A percentile compares a stretch with the other conserved stretches of the same genome.
These are phyloP conservation scores for Archips crataeganus DNA, from an alignment of 2,888 invertebrate genomes.

Conservation along the genomic window DNA sequence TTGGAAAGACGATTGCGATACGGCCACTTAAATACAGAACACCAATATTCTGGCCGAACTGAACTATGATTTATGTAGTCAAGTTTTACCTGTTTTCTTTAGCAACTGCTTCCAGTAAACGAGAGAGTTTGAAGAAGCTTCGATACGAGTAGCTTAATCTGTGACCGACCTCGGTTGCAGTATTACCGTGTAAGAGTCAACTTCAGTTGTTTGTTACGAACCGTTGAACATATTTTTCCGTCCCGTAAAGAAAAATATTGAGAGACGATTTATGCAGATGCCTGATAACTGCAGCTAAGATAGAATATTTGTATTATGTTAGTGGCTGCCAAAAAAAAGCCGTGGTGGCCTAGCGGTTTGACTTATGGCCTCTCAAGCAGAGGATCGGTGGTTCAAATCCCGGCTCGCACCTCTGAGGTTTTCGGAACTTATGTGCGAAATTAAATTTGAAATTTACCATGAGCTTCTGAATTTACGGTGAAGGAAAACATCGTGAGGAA, in stretches of 20 bases:
- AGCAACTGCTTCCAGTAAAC: slow-evolving; percentile 16
- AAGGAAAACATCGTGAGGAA: too few relatives aligned
- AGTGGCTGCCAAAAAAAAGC: too few relatives aligned
- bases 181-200: slow-evolving; percentile 8
- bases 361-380: too few relatives aligned
- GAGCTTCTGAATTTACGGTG: too few relatives aligned
- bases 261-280: too few relatives aligned
- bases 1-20: not conserved
- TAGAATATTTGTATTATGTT: too few relatives aligned
- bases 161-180: slow-evolving; percentile 4
- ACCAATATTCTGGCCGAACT: not conserved
- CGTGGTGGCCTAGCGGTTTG: too few relatives aligned
- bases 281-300: too few relatives aligned
- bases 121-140: slow-evolving; percentile 28
- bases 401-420: too few relatives aligned
- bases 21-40: not conserved
- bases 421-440: too few relatives aligned
- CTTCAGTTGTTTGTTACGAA: slow-evolving; percentile 22
- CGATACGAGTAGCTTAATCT: slow-evolving; percentile 20
- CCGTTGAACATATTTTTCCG: slow-evolving; percentile 30
- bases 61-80: not conserved
- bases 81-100: not conserved
- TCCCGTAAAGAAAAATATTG: not conserved
- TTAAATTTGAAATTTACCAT: too few relatives aligned
- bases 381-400: too few relatives aligned